Base-by-base conservation (phyloP, 2,888 invertebrate genomes). In the Agonopterix arenella region DNA sequence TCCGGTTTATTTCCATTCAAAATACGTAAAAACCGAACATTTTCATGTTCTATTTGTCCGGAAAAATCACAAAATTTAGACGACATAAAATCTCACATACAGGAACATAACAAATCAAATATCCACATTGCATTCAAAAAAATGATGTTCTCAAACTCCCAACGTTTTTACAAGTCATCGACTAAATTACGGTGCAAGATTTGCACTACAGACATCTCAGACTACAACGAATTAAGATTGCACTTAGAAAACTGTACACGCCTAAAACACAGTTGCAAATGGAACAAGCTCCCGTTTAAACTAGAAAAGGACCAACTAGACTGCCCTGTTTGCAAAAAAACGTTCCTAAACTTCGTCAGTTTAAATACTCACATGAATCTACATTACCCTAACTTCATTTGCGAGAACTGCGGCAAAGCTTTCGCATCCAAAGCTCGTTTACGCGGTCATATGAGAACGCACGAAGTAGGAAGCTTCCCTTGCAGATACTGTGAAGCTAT, bases 321-420 rank as follows among this genome's bases (percentile, higher is more conserved):
- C 48, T 89, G 89, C 47, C 86, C 86, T 0, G 69, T 88, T 0
- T 89, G 89, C 55, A 73, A 81, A 45, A 84, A 85, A 54, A 77
- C 67, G 0, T 89, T 89, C 47, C 45, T 89, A 0, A 89, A 89
- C 45, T 89, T 79, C 42, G 86, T 88, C 10, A 81, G 70, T 49
- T 50, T 89, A 0, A 89, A 88, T 44, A 88, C 84, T 0, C 91
- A 91, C 51, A 90, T 90, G 84, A 90, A 90, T 37, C 64, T 84
- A 0, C 90, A 91, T 9, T 90, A 86, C 38, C 88, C 88, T 0
- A 83, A 88, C 46, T 84, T 89, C 53, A 86, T 89, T 0, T 91
- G 91, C 49, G 84, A 89, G 49, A 85, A 75, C 55, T 91, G 91
- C 51, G 89, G 89, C 0, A 91, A 91, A 49, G 89, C 88, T 0